phyloP scores from a whole-genome alignment of 1,140 invertebrate species.

The Hermetia illucens region DNA sequence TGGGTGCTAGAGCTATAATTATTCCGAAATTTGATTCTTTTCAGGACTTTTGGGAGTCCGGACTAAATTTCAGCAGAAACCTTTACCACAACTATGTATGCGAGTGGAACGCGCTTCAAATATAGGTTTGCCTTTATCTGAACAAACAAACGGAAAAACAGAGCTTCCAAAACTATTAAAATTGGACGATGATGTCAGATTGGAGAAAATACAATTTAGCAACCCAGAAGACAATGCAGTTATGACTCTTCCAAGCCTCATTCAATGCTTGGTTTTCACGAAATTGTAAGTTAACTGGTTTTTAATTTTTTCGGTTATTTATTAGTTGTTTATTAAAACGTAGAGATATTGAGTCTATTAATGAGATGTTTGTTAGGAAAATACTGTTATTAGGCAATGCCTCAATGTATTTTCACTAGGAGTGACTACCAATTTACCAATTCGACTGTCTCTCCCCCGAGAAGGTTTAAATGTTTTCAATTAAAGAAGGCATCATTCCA shows the following conservation, averaged over 20 bases:
- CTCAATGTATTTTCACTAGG: too few relatives aligned
- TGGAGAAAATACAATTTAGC: slow-evolving; percentile 61
- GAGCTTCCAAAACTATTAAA: slow-evolving; percentile 46
- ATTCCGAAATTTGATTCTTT: slow-evolving; percentile 13
- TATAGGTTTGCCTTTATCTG: slow-evolving; percentile 29
- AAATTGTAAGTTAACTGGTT: slow-evolving; percentile 42
- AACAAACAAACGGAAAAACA: slow-evolving; percentile 30
- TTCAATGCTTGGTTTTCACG: slow-evolving; percentile 65
- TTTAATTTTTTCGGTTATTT: slow-evolving; percentile 3
- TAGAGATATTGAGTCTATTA: too few relatives aligned
- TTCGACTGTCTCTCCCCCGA: too few relatives aligned
- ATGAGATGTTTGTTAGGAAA: too few relatives aligned
- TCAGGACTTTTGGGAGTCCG: slow-evolving; percentile 70
- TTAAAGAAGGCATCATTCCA: too few relatives aligned
- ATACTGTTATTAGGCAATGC: too few relatives aligned
- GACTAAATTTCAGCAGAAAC: slow-evolving; percentile 72
- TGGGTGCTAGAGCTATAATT: slow-evolving; percentile 6
- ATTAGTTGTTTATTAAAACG: not conserved
- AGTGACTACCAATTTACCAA: too few relatives aligned
- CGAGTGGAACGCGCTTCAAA: slow-evolving; percentile 20
- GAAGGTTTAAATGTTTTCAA: too few relatives aligned
- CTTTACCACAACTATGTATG: slow-evolving; percentile 67
- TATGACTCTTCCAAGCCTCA: slow-evolving; percentile 46
- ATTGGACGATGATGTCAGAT: slow-evolving; percentile 70
- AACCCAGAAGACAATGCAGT: slow-evolving; percentile 39